Base-by-base conservation (phyloP, 1,140 invertebrate genomes). In the Pachypeltis micranthus region DNA sequence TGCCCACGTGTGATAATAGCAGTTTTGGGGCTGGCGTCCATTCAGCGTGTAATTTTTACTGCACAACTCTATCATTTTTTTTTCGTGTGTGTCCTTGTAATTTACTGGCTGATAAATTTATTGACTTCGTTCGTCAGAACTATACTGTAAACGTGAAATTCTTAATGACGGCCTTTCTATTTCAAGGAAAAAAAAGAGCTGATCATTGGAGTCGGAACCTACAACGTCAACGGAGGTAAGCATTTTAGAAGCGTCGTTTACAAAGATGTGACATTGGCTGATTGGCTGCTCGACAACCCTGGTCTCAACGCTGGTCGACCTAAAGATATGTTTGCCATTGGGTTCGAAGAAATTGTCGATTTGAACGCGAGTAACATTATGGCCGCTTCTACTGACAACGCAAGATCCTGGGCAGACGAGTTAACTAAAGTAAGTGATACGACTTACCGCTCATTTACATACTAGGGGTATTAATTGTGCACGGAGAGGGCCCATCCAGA, bases 331-430 rank as follows among this genome's bases (percentile, higher is more conserved):
- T 98, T 88, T 80, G 94, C 93, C 1, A 92, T 99, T 72, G 97
- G 96, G 21, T 98, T 99, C 78, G 91, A 99, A 77, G 97, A 99
- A 83, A 98, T 99, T 68, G 96, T 99, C 10, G 96, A 99, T 79
- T 78, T 99, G 54, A 99, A 96, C 81, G 96, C 97, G 2, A 89
- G 90, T 63, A 99, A 99, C 74, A 99, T 99, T 67, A 87, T 99
- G 78, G 93, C 91, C 67, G 91, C 93, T 12, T 97, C 82, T 80
- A 81, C 54, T 61, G 93, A 96, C 67, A 99, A 99, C 80, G 92
- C 96, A 31, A 90, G 88, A 76, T 84, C 90, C 55, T 99, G 96
- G 96, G 91, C 91, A 64, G 88, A 90, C 68, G 93, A 98, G 76
- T 77, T 99, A 39, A 87, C 95, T 72, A 96, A 95, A 76, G 47